phyloP scores from a whole-genome alignment of 2,888 invertebrate genomes.

The Erebia palarica region DNA sequence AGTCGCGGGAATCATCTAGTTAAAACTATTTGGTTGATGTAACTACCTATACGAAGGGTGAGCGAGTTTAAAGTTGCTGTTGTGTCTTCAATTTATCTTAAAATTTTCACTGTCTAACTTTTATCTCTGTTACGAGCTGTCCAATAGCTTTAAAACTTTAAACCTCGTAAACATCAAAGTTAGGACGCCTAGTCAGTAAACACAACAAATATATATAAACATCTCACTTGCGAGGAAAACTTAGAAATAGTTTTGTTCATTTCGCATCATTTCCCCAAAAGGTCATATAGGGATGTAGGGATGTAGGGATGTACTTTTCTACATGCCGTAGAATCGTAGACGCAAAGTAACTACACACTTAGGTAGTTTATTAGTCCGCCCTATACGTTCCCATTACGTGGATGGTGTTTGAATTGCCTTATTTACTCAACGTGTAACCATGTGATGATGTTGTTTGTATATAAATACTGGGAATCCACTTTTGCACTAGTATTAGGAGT shows the following conservation, averaged over 20 bases:
- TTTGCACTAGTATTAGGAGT: neutral
- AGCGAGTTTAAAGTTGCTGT: too few species aligned
- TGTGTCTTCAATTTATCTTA: too few species aligned
- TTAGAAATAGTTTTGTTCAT: slow-evolving; percentile 15
- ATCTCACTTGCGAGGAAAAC: slow-evolving; percentile 1
- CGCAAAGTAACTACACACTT: slow-evolving; percentile 37
- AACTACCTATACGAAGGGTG: too few species aligned
- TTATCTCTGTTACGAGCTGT: too few species aligned
- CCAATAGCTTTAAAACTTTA: neutral
- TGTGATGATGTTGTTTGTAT: neutral
- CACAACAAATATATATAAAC: neutral
- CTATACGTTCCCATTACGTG: slow-evolving; percentile 37
- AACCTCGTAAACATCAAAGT: neutral
- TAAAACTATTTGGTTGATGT: too few species aligned
- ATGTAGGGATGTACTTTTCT: slow-evolving; percentile 27
- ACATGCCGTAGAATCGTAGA: slow-evolving; percentile 24
- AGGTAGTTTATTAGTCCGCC: slow-evolving; percentile 35
- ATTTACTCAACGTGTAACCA: slow-evolving; percentile 24
- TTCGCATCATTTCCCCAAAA: slow-evolving; percentile 39
- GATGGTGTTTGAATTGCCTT: slow-evolving; percentile 38
- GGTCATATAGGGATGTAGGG: slow-evolving; percentile 34
- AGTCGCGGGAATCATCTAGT: too few species aligned
- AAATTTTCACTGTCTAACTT: too few species aligned
- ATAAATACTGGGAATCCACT: neutral
- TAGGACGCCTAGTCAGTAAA: neutral